These are phyloP conservation scores for Coelopa pilipes DNA, from an alignment of 2,888 invertebrate species.

Conservation along the genomic window DNA sequence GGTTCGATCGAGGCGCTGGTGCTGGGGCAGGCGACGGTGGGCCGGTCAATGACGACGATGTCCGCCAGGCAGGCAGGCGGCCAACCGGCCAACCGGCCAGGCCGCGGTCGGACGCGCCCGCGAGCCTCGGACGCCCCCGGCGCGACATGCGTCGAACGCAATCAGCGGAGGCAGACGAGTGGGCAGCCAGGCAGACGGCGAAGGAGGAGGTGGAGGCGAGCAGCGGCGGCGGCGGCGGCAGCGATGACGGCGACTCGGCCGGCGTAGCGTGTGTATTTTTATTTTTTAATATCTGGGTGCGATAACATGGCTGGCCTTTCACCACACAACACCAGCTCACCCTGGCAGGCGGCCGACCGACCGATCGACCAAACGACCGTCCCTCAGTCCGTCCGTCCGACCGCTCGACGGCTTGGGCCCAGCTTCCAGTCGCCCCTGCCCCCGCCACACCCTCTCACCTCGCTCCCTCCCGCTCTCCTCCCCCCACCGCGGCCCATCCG, in stretches of 20 bases:
- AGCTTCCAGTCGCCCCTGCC: neutral
- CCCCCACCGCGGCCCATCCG: neutral
- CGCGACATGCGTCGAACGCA: neutral
- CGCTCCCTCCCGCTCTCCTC: neutral
- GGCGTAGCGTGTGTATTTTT: conserved; percentile 5
- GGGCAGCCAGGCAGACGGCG: neutral
- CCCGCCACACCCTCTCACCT: too few relatives aligned
- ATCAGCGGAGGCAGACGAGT: neutral
- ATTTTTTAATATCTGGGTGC: conserved; percentile 29
- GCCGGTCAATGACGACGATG: too few relatives aligned
- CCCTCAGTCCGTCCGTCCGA: neutral
- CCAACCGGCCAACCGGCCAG: neutral
- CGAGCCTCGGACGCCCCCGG: neutral
- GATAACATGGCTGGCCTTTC: conserved; percentile 29
- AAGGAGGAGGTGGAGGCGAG: neutral
- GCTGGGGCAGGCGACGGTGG: too few relatives aligned
- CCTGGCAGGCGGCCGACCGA: conserved; percentile 7
- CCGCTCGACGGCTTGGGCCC: neutral
- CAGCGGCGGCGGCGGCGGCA: neutral
- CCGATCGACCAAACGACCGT: neutral
- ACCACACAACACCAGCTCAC: conserved; percentile 33
- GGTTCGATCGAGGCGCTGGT: too few relatives aligned
- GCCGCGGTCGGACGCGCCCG: neutral
- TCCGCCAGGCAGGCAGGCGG: neutral
- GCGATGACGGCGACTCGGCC: conserved; percentile 1